A percentile compares a stretch with the other conserved stretches of the same genome.
Evolutionary conservation across 2,797 vertebrate species (phyloP).

Genomic region (Hypotaenidia philippensis): DNA sequence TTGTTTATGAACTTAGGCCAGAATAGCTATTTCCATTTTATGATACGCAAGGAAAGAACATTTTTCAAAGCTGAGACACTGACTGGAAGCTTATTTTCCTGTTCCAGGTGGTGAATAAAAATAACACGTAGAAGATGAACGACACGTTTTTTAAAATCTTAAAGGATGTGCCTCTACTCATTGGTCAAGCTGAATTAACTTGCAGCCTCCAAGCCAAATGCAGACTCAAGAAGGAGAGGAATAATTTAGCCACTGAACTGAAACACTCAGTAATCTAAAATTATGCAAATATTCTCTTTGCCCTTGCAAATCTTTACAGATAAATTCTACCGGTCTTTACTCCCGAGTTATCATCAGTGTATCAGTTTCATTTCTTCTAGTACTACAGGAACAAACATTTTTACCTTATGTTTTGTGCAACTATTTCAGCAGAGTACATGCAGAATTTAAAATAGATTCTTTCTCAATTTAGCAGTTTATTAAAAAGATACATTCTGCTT

Average conservation of each 20-base stretch:
- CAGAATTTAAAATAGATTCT: neutral
- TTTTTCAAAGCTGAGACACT: slow-evolving; percentile 41
- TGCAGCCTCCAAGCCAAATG: slow-evolving; percentile 44
- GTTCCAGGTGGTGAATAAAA: slow-evolving; percentile 65
- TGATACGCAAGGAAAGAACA: slow-evolving; percentile 31
- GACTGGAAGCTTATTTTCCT: slow-evolving; percentile 59
- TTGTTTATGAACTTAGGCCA: slow-evolving; percentile 45
- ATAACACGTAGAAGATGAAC: slow-evolving; percentile 21
- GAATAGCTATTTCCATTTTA: slow-evolving; percentile 51
- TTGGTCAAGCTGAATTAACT: slow-evolving; percentile 74
- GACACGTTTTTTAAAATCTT: slow-evolving; percentile 48
- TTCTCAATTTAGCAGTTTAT: neutral
- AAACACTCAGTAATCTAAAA: slow-evolving; percentile 63
- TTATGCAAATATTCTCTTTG: slow-evolving; percentile 64
- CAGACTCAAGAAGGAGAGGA: slow-evolving; percentile 4
- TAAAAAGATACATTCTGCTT: neutral
- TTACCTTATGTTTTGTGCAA: slow-evolving; percentile 4
- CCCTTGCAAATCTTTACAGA: slow-evolving; percentile 53
- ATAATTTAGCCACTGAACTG: slow-evolving; percentile 63
- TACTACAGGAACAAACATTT: slow-evolving; percentile 51
- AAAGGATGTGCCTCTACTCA: slow-evolving; percentile 37
- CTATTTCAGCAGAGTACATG: neutral
- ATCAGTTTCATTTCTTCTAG: neutral
- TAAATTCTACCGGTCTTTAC: slow-evolving; percentile 2
- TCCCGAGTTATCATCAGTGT: neutral